phyloP scores from a whole-genome alignment of 37 sponge, comb jelly and placozoan species.

The Amphimedon queenslandica region DNA sequence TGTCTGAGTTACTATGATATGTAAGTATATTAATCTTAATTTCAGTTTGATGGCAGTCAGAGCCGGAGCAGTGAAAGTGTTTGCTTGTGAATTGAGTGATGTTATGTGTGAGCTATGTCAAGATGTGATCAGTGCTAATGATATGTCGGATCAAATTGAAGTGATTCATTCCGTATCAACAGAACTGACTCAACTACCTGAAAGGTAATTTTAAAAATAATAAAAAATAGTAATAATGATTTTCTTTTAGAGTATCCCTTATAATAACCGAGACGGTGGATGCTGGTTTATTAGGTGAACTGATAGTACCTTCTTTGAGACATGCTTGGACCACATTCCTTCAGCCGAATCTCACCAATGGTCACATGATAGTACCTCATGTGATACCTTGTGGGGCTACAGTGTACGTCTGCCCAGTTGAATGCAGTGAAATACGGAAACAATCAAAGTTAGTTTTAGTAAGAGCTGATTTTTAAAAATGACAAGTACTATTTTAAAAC shows the following conservation, averaged over 20 bases:
- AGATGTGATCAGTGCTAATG: slow-evolving; percentile 43
- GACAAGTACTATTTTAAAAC: no score
- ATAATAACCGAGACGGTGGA: slow-evolving; percentile 78
- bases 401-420: slow-evolving; percentile 45
- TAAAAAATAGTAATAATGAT: neutral
- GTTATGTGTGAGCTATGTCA: slow-evolving; percentile 38
- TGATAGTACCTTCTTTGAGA: slow-evolving; percentile 56
- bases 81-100: slow-evolving; percentile 48
- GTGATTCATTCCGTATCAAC: slow-evolving; percentile 33
- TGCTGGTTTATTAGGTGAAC: slow-evolving; percentile 69
- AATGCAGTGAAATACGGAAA: slow-evolving; percentile 45
- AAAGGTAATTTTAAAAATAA: slow-evolving; percentile 15
- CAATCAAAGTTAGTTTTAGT: slow-evolving; percentile 41
- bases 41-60: slow-evolving; percentile 64
- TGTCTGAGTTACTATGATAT: neutral
- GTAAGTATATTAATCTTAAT: no score
- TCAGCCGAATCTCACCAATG: neutral
- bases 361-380: slow-evolving; percentile 9
- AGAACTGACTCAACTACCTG: slow-evolving; percentile 25
- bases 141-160: slow-evolving; percentile 22
- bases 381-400: slow-evolving; percentile 71
- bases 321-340: slow-evolving; percentile 66
- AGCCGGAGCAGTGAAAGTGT: slow-evolving; percentile 55
- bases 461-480: no score
- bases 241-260: slow-evolving; percentile 36